Evolutionary conservation across 2,888 invertebrate genomes (phyloP).

Genomic region (Drosophila infuscata): DNA sequence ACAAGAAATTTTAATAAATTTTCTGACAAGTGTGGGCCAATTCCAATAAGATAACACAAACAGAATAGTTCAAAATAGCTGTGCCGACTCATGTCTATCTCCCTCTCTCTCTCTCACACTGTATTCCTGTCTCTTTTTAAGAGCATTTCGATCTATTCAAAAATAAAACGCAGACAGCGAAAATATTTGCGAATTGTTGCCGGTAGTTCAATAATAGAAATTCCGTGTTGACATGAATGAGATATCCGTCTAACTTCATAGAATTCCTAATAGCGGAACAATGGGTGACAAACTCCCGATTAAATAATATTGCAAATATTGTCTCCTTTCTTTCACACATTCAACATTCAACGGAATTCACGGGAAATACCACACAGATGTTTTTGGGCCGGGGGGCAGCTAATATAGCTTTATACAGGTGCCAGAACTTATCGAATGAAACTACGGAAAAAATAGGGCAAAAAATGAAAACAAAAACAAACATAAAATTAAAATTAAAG

Average conservation of each 20-base stretch:
- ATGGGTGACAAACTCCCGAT: conserved; percentile 28
- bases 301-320: conserved; percentile 66
- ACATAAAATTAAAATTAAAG: neutral
- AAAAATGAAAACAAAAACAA: neutral
- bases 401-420: conserved; percentile 41
- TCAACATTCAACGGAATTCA: conserved; percentile 11
- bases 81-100: conserved; percentile 11
- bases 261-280: neutral
- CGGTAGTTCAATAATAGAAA: conserved; percentile 54
- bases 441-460: conserved; percentile 12
- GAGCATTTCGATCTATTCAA: conserved; percentile 26
- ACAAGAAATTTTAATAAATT: conserved; percentile 5
- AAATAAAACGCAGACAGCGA: conserved; percentile 33
- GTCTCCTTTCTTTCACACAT: neutral
- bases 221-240: conserved; percentile 69
- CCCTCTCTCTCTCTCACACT: neutral
- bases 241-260: conserved; percentile 42
- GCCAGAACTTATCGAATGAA: conserved; percentile 1
- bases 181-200: conserved; percentile 54
- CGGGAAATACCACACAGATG: conserved; percentile 53
- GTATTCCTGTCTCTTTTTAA: neutral
- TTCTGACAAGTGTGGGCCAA: conserved; percentile 31
- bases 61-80: conserved; percentile 27
- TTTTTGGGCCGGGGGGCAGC: neutral
- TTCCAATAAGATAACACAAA: conserved; percentile 14